A percentile compares a stretch with the other conserved stretches of the same genome.
Conservation (phyloP, 2,113 vertebrate species). For the Pholis gunnellus region DNA sequence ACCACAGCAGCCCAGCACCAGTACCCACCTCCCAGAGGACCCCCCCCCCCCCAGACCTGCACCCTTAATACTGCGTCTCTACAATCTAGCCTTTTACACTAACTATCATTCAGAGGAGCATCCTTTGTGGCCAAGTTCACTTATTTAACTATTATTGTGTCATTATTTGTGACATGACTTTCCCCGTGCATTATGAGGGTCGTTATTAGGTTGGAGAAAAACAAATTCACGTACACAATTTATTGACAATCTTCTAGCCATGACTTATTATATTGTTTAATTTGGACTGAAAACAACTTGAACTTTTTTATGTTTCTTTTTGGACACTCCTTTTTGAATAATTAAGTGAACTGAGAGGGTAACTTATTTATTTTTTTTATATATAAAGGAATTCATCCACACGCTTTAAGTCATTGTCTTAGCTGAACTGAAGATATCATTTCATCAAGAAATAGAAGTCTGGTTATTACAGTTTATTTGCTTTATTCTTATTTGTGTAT, state of each 20-base stretch:
- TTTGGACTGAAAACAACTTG: slow-evolving; percentile 5
- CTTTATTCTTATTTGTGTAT: slow-evolving; percentile 8
- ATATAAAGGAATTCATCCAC: background rate
- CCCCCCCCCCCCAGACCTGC: slow-evolving; percentile 16
- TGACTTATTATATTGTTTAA: background rate
- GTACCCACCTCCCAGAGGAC: background rate
- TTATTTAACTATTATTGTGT: background rate
- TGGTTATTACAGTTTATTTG: slow-evolving; percentile 14
- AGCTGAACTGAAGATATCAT: background rate
- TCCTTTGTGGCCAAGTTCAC: background rate
- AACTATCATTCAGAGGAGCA: background rate
- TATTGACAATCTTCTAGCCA: background rate
- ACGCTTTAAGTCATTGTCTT: slow-evolving; percentile 6
- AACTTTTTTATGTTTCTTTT: slow-evolving; percentile 27
- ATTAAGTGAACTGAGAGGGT: slow-evolving; percentile 43
- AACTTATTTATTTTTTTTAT: slow-evolving; percentile 20
- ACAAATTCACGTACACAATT: background rate
- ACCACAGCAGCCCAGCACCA: slow-evolving; percentile 8
- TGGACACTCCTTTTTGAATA: slow-evolving; percentile 35
- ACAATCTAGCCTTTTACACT: slow-evolving; percentile 58
- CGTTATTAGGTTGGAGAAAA: slow-evolving; percentile 3
- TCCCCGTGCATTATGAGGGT: background rate
- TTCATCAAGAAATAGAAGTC: background rate
- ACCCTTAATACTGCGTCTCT: slow-evolving; percentile 70
- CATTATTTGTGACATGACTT: background rate